A percentile compares a stretch with the other conserved stretches of the same genome.
These are phyloP conservation scores for Lepisosteus osseus DNA, from an alignment of 2,113 vertebrate genomes.

Conservation along the genomic window DNA sequence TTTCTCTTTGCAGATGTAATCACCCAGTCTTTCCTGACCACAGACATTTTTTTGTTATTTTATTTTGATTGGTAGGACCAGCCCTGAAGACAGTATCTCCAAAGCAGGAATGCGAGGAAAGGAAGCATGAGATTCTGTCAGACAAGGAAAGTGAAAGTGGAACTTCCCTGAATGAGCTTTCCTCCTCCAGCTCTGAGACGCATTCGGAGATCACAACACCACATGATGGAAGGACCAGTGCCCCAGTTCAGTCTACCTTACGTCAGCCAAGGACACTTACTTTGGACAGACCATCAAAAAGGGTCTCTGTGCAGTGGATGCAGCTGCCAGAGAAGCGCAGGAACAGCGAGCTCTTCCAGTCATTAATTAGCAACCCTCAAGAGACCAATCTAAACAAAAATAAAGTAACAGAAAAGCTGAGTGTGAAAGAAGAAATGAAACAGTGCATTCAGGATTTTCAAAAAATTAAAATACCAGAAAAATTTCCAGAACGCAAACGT, in stretches of 20 bases:
- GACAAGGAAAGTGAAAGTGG: conserved; percentile 86
- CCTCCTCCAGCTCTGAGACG: conserved; percentile 85
- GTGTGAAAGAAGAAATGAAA: conserved; percentile 84
- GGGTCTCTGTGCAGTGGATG: conserved; percentile 77
- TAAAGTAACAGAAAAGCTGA: conserved; percentile 81
- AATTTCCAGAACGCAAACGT: conserved; percentile 81
- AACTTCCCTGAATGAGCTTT: conserved; percentile 81
- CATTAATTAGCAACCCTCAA: conserved; percentile 78
- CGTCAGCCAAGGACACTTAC: conserved; percentile 80
- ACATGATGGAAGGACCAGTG: conserved; percentile 65
- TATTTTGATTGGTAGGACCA: conserved; percentile 61
- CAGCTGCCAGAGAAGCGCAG: conserved; percentile 78
- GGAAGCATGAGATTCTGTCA: conserved; percentile 67
- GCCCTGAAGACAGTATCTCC: conserved; percentile 67
- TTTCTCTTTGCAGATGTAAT: neutral
- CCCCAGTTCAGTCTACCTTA: conserved; percentile 60
- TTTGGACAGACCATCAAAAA: conserved; percentile 79
- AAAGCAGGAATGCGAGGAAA: conserved; percentile 74
- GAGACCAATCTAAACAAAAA: conserved; percentile 80
- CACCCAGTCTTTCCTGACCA: conserved; percentile 20
- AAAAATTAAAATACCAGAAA: conserved; percentile 83
- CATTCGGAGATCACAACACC: conserved; percentile 79
- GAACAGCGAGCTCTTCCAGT: conserved; percentile 89
- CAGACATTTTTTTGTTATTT: conserved; percentile 19
- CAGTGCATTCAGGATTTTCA: conserved; percentile 86